Evolutionary conservation across 1,140 invertebrate species (phyloP).

Genomic region (Solenopsis fugax): DNA sequence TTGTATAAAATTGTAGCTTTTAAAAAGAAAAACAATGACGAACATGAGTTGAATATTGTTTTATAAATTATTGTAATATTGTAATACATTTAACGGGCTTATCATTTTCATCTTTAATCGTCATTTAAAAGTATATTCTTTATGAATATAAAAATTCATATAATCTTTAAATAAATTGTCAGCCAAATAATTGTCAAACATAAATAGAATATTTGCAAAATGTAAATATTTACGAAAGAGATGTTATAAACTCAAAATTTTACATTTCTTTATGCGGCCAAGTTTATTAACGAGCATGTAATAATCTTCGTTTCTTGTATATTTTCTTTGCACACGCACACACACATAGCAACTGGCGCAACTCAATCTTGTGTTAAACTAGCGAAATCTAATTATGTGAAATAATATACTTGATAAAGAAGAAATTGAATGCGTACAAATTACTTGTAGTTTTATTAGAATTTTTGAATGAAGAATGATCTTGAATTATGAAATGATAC

Average conservation of each 20-base stretch:
- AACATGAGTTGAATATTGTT: background rate
- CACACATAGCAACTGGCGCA: background rate
- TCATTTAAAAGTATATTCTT: background rate
- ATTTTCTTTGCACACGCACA: no score
- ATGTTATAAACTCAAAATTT: background rate
- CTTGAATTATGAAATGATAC: background rate
- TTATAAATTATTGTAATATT: background rate
- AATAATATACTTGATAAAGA: no score
- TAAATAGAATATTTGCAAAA: background rate
- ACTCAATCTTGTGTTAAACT: slow-evolving; percentile 15
- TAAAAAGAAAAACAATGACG: background rate
- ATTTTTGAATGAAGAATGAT: background rate
- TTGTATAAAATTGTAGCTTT: background rate
- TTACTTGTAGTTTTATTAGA: slow-evolving; percentile 12
- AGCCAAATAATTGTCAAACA: background rate
- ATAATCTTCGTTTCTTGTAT: background rate
- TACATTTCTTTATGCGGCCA: background rate
- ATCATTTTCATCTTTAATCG: background rate
- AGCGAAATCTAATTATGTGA: background rate
- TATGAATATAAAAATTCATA: background rate
- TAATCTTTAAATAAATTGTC: slow-evolving; percentile 5
- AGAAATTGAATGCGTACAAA: no score
- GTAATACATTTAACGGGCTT: background rate
- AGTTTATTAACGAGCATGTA: slow-evolving; percentile 17
- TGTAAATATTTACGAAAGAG: background rate